Base-by-base conservation (phyloP, 2,113 vertebrate species). In the Dermatemys mawii region DNA sequence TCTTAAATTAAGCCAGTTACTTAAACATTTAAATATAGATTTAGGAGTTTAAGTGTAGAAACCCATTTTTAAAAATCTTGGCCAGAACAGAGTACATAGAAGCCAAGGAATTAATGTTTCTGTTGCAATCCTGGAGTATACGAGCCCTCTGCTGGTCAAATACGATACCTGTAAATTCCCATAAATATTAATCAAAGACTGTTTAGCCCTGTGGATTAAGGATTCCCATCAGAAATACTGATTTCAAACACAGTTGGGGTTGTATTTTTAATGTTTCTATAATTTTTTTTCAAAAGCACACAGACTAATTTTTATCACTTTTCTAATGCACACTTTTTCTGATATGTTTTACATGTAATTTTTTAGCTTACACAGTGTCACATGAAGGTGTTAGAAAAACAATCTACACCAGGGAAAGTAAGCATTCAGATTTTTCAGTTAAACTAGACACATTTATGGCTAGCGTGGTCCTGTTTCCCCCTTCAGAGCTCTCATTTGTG, bases 141-240 rank as follows among this genome's bases (percentile, higher is more conserved):
- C 80, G 90, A 87, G 86, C 73, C 87, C 87, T 88, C 86, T 73
- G 76, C 86, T 84, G 85, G 92, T 67, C 88, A 96, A 70, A 88
- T 41, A 67, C 14, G 92, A n/a, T 83, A 93, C 8, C 29, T 46
- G 49, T 27, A 57, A 83, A 49, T 16, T 67, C 49, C 49, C n/a
- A 32, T 53, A 10, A 13, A n/a, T 0, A 0, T 24, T 17, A 49
- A 21, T 17, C 46, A 22, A 75, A 50, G 48, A 81, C 60, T 8
- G 6, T 16, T 6, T 67, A 67, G 60, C 60, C 60, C 32, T 13
- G 51, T 27, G 53, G 19, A 55, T 29, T 44, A 41, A 54, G 0
- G 0, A 35, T 49, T 27, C 21, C 48, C 4, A 16, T n/a, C 17
- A 44, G 78, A 86, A 93, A 22, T 29, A n/a, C 41, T 35, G 55